Evolutionary conservation across 1,140 invertebrate species (phyloP).

Genomic region (Teleogryllus occipitalis): DNA sequence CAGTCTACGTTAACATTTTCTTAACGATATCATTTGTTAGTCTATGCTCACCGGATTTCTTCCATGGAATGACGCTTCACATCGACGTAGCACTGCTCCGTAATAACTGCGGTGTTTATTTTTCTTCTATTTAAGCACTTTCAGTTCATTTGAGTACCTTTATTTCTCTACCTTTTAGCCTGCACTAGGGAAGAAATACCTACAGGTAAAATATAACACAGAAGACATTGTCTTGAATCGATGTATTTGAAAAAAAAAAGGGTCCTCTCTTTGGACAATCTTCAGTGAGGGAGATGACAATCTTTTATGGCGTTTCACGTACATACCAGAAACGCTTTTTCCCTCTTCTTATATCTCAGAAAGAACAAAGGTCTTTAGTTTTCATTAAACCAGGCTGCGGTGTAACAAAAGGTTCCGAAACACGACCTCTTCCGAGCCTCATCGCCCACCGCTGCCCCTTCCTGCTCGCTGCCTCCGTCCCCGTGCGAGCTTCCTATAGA

Average conservation of each 20-base stretch:
- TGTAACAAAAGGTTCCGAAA: neutral
- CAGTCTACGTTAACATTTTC: too few relatives aligned
- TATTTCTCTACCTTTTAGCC: too few relatives aligned
- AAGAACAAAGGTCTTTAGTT: constrained; percentile 5
- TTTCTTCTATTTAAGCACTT: too few relatives aligned
- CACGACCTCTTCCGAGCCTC: neutral
- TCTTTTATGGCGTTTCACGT: neutral
- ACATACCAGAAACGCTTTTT: neutral
- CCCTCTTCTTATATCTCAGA: neutral
- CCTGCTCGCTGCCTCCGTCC: neutral
- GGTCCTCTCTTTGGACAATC: neutral
- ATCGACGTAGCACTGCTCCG: too few relatives aligned
- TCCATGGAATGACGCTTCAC: too few relatives aligned
- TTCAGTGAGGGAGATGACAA: neutral
- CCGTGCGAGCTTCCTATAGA: neutral
- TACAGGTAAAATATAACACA: too few relatives aligned
- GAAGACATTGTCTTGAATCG: too few relatives aligned
- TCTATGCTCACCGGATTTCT: too few relatives aligned
- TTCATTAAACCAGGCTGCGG: neutral
- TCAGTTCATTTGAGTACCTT: too few relatives aligned
- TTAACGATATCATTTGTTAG: too few relatives aligned
- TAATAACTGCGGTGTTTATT: too few relatives aligned
- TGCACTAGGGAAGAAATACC: too few relatives aligned
- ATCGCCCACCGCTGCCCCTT: neutral
- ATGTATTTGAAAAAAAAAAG: neutral